These are phyloP conservation scores for Ypsolopha sequella DNA, from an alignment of 2,888 invertebrate species.

Conservation along the genomic window DNA sequence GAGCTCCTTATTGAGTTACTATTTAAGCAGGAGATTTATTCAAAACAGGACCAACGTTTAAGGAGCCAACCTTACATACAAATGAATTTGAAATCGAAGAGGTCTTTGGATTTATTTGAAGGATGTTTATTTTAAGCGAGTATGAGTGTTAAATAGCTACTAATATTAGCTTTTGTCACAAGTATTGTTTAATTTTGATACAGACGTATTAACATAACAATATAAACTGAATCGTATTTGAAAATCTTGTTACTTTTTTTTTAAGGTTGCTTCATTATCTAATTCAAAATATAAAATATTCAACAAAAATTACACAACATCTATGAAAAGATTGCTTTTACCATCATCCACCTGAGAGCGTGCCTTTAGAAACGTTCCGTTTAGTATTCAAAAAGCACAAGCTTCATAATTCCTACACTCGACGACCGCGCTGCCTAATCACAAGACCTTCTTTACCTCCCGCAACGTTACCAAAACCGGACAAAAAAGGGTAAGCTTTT, in stretches of 20 bases:
- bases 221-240: no score
- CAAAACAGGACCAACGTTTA: conserved; percentile 49
- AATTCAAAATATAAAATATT: no score
- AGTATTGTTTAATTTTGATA: no score
- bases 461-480: conserved; percentile 18
- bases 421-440: conserved; percentile 35
- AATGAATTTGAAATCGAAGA: conserved; percentile 24
- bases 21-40: conserved; percentile 55
- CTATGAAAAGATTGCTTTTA: conserved; percentile 20
- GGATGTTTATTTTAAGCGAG: no score
- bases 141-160: no score
- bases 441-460: conserved; percentile 11
- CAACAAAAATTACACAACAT: background rate
- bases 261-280: no score
- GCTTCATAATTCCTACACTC: conserved; percentile 63
- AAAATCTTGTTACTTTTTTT: no score
- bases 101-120: background rate
- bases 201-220: no score
- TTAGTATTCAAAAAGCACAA: conserved; percentile 63
- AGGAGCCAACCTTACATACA: conserved; percentile 31
- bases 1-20: conserved; percentile 49
- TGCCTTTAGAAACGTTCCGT: conserved; percentile 39
- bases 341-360: conserved; percentile 22
- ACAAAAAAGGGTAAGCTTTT: conserved; percentile 14
- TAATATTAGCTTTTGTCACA: no score